Conservation (phyloP, 2,113 vertebrate genomes). For the Austrofundulus limnaeus region DNA sequence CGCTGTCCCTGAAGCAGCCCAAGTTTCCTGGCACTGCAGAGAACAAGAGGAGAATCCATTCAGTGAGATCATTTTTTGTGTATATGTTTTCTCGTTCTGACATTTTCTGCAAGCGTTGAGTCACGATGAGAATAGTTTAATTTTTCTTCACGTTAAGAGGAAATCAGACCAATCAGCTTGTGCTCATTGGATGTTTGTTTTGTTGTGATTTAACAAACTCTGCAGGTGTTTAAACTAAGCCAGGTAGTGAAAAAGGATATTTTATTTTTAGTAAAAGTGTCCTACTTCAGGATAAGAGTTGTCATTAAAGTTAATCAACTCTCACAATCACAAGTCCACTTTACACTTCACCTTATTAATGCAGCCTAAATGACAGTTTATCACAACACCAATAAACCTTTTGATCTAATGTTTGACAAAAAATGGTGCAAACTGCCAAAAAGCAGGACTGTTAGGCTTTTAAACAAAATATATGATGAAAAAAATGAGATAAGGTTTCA, state of each 20-base stretch:
- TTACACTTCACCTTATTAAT: background rate
- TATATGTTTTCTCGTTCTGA: background rate
- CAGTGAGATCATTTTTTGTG: background rate
- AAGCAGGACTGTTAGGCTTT: conserved; percentile 23
- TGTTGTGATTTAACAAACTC: background rate
- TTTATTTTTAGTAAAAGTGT: background rate
- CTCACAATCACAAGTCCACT: too few species aligned
- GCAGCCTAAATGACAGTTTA: conserved; percentile 8
- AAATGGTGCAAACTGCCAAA: conserved; percentile 28
- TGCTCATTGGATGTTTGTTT: too few species aligned
- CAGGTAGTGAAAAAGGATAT: background rate
- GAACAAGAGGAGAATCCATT: background rate
- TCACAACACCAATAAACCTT: conserved; percentile 28
- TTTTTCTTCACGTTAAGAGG: too few species aligned
- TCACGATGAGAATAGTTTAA: too few species aligned
- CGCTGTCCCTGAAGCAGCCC: conserved; percentile 94
- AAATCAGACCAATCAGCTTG: too few species aligned
- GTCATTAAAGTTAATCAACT: too few species aligned
- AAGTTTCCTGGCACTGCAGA: conserved; percentile 93
- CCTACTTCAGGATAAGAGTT: too few species aligned
- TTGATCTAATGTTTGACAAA: conserved; percentile 12
- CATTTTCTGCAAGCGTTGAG: background rate
- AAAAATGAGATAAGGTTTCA: background rate
- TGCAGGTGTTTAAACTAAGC: background rate
- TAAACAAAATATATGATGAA: conserved; percentile 6